Base-by-base conservation (phyloP, 1,140 invertebrate genomes). In the Diabrotica undecimpunctata region DNA sequence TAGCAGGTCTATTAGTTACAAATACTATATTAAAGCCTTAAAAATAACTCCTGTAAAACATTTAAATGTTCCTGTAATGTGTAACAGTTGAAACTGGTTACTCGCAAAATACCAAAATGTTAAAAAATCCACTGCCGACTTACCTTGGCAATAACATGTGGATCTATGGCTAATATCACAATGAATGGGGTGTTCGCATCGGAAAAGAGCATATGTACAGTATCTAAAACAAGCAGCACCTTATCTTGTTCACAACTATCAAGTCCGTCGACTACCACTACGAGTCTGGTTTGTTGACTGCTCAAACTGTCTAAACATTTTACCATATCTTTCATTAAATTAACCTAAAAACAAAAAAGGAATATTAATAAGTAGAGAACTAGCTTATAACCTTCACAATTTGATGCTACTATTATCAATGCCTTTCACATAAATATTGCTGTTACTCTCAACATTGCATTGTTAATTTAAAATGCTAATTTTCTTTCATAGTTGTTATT, bases 181-280 rank as follows among this genome's bases (percentile, higher is more conserved):
- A 98, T 93, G 80, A 98, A 98, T 0, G 95, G 95, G 64, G 91
- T 90, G 75, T 90, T 89, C 7, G 91, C 87, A 77, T 97, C 92
- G 37, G 92, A 94, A 78, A 99, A 97, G 37, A 99, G 81, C 13
- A 96, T 90, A 80, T 98, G 93, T 41, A 99, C 91, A 5, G 95
- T 94, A 82, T 98, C 97, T 14, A 99, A 82, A 36, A 97, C 86
- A 0, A 93, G 84, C 6, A 98, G 81, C 12, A 98, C 96, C 80
- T 97, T 95, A 74, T 97, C 95, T 77, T 98, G 96, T 78, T 99
- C 97, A 77, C 96, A 98, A 76, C 93, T 97, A 80, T 99, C 97
- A 67, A 99, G 79, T 1, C 97, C 97, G 82, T 99, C 97, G 35
- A 99, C 93, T 46, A 99, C 89, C 6, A 98, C 90, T 2, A 99